Conservation (phyloP, 1,140 invertebrate genomes). For the Danaus melanippus region DNA sequence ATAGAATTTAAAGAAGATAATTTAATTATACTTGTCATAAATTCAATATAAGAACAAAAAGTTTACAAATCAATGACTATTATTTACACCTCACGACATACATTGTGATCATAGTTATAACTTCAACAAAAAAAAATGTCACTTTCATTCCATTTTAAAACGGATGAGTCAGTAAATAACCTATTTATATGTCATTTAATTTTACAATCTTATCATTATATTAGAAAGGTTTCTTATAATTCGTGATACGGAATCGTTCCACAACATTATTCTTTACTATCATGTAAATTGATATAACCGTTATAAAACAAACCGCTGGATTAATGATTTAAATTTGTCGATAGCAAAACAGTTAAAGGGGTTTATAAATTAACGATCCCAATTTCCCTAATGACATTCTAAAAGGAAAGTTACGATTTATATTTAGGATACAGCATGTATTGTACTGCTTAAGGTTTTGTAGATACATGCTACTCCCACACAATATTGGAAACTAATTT, state of each 20-base stretch:
- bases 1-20: too few relatives aligned
- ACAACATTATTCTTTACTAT: slow-evolving; percentile 54
- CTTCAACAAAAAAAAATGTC: too few relatives aligned
- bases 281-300: slow-evolving; percentile 56
- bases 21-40: too few relatives aligned
- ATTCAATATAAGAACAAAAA: too few relatives aligned
- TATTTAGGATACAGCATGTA: slow-evolving; percentile 26
- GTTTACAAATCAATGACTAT: too few relatives aligned
- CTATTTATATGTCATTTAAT: too few relatives aligned
- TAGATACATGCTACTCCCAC: slow-evolving; percentile 1
- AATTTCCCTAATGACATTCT: slow-evolving; percentile 71
- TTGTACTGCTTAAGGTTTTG: too few relatives aligned
- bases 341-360: slow-evolving; percentile 60
- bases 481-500: slow-evolving; percentile 9
- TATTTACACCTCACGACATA: too few relatives aligned
- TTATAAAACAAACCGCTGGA: slow-evolving; percentile 65
- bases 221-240: slow-evolving; percentile 20
- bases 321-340: slow-evolving; percentile 66
- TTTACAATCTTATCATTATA: too few relatives aligned
- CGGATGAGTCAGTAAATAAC: too few relatives aligned
- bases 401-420: slow-evolving; percentile 68
- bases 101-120: too few relatives aligned
- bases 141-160: too few relatives aligned
- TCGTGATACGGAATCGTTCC: slow-evolving; percentile 27
- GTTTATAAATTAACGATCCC: slow-evolving; percentile 66